Percentiles rank a stretch among this genome's conserved stretches.
Conservation (phyloP, 1,140 invertebrate genomes). For the Drosophila biarmipes region DNA sequence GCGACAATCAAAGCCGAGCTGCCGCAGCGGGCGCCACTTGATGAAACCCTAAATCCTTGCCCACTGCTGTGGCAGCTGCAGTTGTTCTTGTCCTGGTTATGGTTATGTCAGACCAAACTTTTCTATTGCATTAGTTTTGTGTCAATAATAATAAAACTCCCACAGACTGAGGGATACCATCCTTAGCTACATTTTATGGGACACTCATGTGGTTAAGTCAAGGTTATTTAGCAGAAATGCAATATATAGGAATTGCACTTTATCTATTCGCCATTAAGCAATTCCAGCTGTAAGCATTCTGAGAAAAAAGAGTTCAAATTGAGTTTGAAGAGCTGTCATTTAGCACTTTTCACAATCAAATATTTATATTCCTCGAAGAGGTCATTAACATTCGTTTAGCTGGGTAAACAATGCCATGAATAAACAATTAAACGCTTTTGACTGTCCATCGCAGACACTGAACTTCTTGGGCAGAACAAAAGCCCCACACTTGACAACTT, state of each 20-base stretch:
- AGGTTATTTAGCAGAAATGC: neutral
- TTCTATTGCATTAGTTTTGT: conserved; percentile 53
- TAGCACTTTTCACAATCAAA: conserved; percentile 25
- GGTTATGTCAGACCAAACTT: conserved; percentile 43
- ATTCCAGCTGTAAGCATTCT: neutral
- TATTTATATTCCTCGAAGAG: conserved; percentile 34
- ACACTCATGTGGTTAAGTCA: conserved; percentile 7
- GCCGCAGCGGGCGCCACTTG: conserved; percentile 43
- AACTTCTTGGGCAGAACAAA: conserved; percentile 37
- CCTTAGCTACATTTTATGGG: neutral
- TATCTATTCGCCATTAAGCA: neutral
- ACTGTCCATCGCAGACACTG: conserved; percentile 33
- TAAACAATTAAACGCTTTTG: conserved; percentile 65
- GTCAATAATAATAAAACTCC: conserved; percentile 58
- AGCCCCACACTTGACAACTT: conserved; percentile 27
- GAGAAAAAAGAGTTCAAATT: conserved; percentile 1
- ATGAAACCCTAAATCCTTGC: conserved; percentile 35
- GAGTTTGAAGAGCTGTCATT: conserved; percentile 9
- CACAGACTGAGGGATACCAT: neutral
- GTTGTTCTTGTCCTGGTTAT: conserved; percentile 30
- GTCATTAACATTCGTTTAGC: conserved; percentile 54
- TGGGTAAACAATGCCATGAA: conserved; percentile 44
- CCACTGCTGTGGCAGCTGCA: conserved; percentile 14
- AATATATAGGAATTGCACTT: neutral
- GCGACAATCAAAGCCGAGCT: conserved; percentile 26